Percentiles rank a stretch among this genome's conserved stretches.
Evolutionary conservation across 2,113 vertebrate genomes (phyloP).

Genomic region (Glaucomys volans): DNA sequence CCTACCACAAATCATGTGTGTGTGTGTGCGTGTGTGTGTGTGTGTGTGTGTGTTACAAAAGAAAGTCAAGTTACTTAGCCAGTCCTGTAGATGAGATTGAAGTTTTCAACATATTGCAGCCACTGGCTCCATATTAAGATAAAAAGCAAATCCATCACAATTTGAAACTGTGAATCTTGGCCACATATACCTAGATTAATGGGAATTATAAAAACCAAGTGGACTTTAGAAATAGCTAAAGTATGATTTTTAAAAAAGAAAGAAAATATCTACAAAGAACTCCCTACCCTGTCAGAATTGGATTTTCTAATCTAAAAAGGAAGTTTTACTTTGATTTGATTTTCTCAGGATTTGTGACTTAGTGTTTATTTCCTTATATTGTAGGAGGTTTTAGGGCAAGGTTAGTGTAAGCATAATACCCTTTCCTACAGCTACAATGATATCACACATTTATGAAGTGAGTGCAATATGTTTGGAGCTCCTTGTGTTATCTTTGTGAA

Average conservation of each 20-base stretch:
- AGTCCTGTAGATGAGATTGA: not conserved
- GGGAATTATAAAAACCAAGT: not conserved
- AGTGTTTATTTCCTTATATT: not conserved
- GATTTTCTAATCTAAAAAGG: not conserved
- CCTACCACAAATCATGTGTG: not conserved
- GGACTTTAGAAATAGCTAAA: conserved; percentile 42
- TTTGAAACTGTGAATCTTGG: conserved; percentile 22
- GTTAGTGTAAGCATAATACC: not conserved
- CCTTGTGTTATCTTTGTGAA: not conserved
- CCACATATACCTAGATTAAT: not conserved
- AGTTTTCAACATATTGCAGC: not conserved
- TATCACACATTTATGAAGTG: not conserved
- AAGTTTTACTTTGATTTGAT: not conserved
- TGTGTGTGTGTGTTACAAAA: not conserved
- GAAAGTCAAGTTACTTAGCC: not conserved
- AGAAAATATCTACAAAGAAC: conserved; percentile 7
- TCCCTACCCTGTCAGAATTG: not conserved
- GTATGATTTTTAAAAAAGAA: not conserved
- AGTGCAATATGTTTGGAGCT: not conserved
- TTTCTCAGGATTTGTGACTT: not conserved
- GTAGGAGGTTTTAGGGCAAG: not conserved
- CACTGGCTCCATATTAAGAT: not conserved
- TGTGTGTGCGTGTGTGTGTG: not conserved
- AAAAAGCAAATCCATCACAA: conserved; percentile 19
- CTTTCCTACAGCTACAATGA: not conserved